A percentile compares a stretch with the other conserved stretches of the same genome.
Conservation (phyloP, 2,797 vertebrate species). For the Sebastes flavidus region DNA sequence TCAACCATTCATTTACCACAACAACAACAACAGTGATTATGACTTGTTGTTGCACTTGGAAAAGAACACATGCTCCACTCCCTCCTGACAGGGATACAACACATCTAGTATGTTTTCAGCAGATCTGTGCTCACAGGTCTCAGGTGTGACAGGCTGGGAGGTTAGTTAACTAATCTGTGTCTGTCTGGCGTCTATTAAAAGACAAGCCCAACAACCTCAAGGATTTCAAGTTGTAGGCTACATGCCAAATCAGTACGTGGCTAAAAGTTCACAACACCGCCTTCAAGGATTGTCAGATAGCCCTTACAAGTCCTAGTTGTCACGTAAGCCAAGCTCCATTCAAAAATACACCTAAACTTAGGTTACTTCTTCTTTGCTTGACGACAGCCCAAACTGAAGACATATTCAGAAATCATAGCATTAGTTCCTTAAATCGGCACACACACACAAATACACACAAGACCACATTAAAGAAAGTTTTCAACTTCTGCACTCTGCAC, state of each 20-base stretch:
- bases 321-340: background rate
- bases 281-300: background rate
- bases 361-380: background rate
- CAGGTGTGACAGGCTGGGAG: background rate
- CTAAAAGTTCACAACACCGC: background rate
- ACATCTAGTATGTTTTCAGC: background rate
- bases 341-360: background rate
- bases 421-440: background rate
- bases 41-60: background rate
- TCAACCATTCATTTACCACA: background rate
- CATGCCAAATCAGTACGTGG: conserved; percentile 18
- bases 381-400: background rate
- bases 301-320: background rate
- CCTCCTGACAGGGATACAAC: background rate
- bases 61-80: background rate
- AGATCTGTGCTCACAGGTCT: background rate
- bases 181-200: conserved; percentile 62
- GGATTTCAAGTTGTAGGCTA: conserved; percentile 29
- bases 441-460: background rate
- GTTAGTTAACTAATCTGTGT: conserved; percentile 42
- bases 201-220: conserved; percentile 14
- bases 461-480: background rate
- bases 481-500: background rate
- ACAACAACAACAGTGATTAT: background rate
- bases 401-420: background rate